Percentiles rank a stretch among this genome's conserved stretches.
These are phyloP conservation scores for Cephalotes varians DNA, from an alignment of 2,888 invertebrate species.

Conservation along the genomic window DNA sequence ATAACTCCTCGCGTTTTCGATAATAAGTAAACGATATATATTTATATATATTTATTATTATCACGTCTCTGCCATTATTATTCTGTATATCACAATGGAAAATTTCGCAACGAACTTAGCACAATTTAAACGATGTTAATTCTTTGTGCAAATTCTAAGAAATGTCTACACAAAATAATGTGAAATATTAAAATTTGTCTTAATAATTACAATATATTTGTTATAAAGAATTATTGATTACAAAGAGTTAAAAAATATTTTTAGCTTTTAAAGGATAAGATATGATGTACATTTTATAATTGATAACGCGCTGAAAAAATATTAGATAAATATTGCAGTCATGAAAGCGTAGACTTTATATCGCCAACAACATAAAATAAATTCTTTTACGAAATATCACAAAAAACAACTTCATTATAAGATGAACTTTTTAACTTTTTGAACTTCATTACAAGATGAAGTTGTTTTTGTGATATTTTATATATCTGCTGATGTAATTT, in stretches of 20 bases:
- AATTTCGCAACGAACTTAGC: background rate
- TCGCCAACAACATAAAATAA: constrained; percentile 20
- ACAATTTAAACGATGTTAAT: background rate
- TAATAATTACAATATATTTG: background rate
- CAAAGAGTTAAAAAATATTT: background rate
- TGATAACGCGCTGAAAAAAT: constrained; percentile 42
- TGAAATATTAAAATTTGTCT: background rate
- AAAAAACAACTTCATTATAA: constrained; percentile 18
- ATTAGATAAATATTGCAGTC: constrained; percentile 34
- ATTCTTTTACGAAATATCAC: constrained; percentile 13
- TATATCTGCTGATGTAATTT: background rate
- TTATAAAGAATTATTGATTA: background rate
- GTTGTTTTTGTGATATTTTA: background rate
- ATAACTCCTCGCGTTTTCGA: background rate
- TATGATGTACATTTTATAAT: constrained; percentile 26
- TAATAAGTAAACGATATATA: constrained; percentile 7
- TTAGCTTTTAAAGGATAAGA: constrained; percentile 15
- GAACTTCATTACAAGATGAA: background rate
- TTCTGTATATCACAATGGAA: background rate
- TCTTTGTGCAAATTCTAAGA: background rate
- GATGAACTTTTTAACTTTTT: background rate
- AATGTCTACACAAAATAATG: background rate
- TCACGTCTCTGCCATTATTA: constrained; percentile 7
- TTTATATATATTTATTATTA: too few species aligned
- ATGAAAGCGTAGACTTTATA: background rate